These are phyloP conservation scores for Campylomormyrus tamandua DNA, from an alignment of 2,113 vertebrate species.

Conservation along the genomic window DNA sequence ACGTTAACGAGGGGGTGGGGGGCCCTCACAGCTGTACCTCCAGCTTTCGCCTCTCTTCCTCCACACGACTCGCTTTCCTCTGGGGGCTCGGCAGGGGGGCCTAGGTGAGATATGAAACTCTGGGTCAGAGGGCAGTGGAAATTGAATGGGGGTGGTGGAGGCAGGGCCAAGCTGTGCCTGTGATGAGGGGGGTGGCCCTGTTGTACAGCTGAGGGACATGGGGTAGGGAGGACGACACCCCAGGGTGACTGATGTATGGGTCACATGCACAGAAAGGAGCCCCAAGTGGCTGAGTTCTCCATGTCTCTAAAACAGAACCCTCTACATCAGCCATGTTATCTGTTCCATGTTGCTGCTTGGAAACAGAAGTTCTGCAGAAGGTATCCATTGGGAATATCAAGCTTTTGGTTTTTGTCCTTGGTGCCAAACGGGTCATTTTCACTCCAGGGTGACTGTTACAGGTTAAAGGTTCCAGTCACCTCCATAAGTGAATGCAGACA, in stretches of 20 bases:
- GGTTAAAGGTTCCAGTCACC: neutral
- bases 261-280: neutral
- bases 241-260: neutral
- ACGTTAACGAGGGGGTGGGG: neutral
- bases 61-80: slow-evolving; percentile 75
- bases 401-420: neutral
- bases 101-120: slow-evolving; percentile 76
- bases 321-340: no score
- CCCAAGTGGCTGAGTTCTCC: neutral
- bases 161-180: neutral
- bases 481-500: neutral
- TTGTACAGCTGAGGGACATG: neutral
- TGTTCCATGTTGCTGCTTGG: neutral
- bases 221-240: neutral
- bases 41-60: slow-evolving; percentile 79
- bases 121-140: slow-evolving; percentile 55
- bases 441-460: neutral
- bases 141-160: neutral
- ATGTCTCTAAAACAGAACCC: neutral
- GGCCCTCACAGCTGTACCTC: slow-evolving; percentile 70
- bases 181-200: neutral
- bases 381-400: neutral
- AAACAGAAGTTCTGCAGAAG: neutral
- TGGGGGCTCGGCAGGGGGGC: slow-evolving; percentile 61
- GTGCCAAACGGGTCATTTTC: neutral